These are phyloP conservation scores for Tenthredo notha DNA, from an alignment of 2,888 invertebrate genomes.

Conservation along the genomic window DNA sequence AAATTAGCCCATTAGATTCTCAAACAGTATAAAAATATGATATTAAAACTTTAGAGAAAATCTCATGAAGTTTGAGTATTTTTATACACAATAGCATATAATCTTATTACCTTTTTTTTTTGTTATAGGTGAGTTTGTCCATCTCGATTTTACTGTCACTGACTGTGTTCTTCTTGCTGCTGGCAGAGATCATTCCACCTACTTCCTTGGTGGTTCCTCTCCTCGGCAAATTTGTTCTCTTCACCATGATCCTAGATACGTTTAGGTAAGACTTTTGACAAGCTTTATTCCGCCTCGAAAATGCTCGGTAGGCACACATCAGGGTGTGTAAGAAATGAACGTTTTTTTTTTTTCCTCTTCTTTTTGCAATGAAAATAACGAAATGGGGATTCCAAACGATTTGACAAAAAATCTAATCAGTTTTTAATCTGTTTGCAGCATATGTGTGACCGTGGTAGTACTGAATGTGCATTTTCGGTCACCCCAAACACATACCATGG, in stretches of 20 bases:
- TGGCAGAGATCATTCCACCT: conserved; percentile 93
- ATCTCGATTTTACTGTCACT: conserved; percentile 96
- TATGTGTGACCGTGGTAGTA: conserved; percentile 97
- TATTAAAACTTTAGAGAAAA: background rate
- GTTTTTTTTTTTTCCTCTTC: no score
- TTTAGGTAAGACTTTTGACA: conserved; percentile 85
- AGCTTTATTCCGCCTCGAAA: background rate
- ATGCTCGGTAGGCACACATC: no score
- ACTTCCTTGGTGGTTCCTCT: conserved; percentile 96
- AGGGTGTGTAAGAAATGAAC: no score
- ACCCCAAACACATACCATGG: conserved; percentile 98
- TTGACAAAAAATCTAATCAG: background rate
- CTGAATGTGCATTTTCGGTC: conserved; percentile 99
- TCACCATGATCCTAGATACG: conserved; percentile 97
- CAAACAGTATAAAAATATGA: background rate
- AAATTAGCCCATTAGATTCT: background rate
- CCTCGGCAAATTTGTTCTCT: conserved; percentile 95
- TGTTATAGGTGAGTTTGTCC: conserved; percentile 91
- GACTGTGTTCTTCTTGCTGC: conserved; percentile 97
- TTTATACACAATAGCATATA: background rate
- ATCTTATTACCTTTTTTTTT: background rate
- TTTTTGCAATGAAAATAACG: background rate
- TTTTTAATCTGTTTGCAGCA: conserved; percentile 80
- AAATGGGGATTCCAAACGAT: background rate
- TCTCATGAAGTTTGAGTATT: background rate